Evolutionary conservation across 2,113 vertebrate genomes (phyloP), one percentile per base, ranked within the genome.

Genomic region (Pholis gunnellus): DNA sequence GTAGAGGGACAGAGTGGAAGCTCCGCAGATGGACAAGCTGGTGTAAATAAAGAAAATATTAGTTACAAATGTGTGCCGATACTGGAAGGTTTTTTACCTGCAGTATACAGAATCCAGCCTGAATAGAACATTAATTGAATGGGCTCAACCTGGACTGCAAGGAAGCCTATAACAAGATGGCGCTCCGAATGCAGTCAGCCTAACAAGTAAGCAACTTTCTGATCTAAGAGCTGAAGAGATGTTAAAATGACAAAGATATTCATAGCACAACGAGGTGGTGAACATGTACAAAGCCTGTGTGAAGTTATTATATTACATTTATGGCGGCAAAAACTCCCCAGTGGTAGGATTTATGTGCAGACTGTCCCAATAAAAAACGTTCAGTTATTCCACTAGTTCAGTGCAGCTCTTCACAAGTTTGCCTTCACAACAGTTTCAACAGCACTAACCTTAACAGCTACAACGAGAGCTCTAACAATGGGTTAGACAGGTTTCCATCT

Each of bases 231-330:
- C 22, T 52, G 4, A 22, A 59, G 3, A 48, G 14, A 67, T 72
- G 31, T 48, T 38, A 40, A 71, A 34, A 17, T 75, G 14, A 17
- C 34, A 52, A 70, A 75, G 15, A 44, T n/a, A 40, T 68, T 64
- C 6, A 63, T n/a, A 25, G 69, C 15, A 46, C 4, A 68, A 61
- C 44, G 3, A 64, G 65, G 25, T 31, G 10, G 2, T 34, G 25
- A 22, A 50, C 40, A 68, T 17, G 20, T 60, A 25, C 11, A 66
- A 61, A 78, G 50, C 11, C 40, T 17, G 14, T 46, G 31, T 72
- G 18, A 72, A 34, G 73, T 48, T 68, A 52, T 72, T 42, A 36
- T 54, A 36, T 67, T 44, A 20, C 17, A 36, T 78, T 71, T 29
- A 75, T 57, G 22, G 2, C 36, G 44, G 22, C 29, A 20, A 27